These are phyloP conservation scores for Meandrusa payeni DNA, from an alignment of 2,888 invertebrate species.

Conservation along the genomic window DNA sequence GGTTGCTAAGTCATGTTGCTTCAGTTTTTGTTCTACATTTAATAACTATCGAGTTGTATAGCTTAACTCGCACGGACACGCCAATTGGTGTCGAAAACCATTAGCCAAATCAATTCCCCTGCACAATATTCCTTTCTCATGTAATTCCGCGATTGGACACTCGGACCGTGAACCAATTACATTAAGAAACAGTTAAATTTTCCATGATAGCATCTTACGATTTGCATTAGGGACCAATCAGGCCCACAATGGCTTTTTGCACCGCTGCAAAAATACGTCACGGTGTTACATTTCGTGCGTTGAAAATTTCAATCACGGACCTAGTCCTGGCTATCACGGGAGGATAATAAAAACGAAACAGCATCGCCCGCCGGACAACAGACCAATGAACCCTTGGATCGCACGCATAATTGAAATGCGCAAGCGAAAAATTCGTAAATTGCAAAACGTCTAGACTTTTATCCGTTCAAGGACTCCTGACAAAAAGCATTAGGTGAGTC, in stretches of 20 bases:
- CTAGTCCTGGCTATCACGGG: slow-evolving; percentile 42
- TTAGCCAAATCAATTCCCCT: slow-evolving; percentile 35
- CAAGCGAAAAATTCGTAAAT: slow-evolving; percentile 71
- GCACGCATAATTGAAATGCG: slow-evolving; percentile 72
- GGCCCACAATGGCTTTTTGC: slow-evolving; percentile 56
- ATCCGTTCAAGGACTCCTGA: slow-evolving; percentile 56
- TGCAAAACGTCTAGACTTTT: slow-evolving; percentile 69
- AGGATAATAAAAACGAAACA: slow-evolving; percentile 46
- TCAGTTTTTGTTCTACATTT: slow-evolving; percentile 44
- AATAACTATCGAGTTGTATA: slow-evolving; percentile 32
- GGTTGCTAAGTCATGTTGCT: slow-evolving; percentile 53
- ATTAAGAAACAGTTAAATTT: slow-evolving; percentile 48
- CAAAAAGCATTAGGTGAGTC: slow-evolving; percentile 50
- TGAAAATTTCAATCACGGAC: slow-evolving; percentile 69
- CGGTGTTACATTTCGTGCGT: slow-evolving; percentile 58
- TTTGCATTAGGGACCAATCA: slow-evolving; percentile 54
- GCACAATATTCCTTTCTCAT: slow-evolving; percentile 34
- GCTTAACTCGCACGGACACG: slow-evolving; percentile 28
- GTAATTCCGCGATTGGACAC: slow-evolving; percentile 43
- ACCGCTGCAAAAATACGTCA: slow-evolving; percentile 64
- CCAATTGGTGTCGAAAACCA: slow-evolving; percentile 29
- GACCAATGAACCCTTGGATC: slow-evolving; percentile 68
- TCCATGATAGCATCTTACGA: slow-evolving; percentile 36
- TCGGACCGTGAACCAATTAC: slow-evolving; percentile 51
- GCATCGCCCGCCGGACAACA: slow-evolving; percentile 45